phyloP scores from a whole-genome alignment of 2,797 vertebrate species.

The Anas bernieri region DNA sequence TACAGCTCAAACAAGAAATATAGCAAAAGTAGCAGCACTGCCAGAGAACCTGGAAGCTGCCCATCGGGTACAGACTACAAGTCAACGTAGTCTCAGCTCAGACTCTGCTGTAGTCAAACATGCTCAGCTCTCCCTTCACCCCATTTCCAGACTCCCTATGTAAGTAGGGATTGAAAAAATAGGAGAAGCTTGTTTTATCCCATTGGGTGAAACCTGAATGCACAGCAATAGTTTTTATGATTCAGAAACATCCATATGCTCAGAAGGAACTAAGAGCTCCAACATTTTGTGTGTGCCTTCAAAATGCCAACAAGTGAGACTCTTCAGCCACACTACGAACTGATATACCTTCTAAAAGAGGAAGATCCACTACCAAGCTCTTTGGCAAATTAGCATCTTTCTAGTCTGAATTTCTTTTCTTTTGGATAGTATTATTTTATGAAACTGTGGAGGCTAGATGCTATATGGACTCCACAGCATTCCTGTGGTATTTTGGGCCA shows the following conservation, averaged over 20 bases:
- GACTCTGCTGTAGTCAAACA: background rate
- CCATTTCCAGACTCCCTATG: background rate
- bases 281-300: background rate
- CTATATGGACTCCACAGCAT: background rate
- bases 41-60: background rate
- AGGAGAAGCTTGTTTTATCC: background rate
- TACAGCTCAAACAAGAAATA: background rate
- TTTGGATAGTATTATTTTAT: background rate
- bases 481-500: slow-evolving; percentile 53
- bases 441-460: background rate
- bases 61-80: background rate
- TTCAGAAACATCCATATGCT: background rate
- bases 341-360: background rate
- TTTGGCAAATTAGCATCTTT: slow-evolving; percentile 13
- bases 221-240: background rate
- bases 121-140: background rate
- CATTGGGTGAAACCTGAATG: slow-evolving; percentile 7
- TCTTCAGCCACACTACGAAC: background rate
- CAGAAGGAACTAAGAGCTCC: background rate
- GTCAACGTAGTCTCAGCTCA: background rate
- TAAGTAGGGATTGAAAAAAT: background rate
- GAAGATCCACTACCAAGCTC: background rate
- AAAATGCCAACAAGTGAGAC: background rate
- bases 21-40: background rate
- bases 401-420: background rate